Percentiles rank a stretch among this genome's conserved stretches.
phyloP scores from a whole-genome alignment of 2,888 invertebrate genomes.

The Seira ritae region DNA sequence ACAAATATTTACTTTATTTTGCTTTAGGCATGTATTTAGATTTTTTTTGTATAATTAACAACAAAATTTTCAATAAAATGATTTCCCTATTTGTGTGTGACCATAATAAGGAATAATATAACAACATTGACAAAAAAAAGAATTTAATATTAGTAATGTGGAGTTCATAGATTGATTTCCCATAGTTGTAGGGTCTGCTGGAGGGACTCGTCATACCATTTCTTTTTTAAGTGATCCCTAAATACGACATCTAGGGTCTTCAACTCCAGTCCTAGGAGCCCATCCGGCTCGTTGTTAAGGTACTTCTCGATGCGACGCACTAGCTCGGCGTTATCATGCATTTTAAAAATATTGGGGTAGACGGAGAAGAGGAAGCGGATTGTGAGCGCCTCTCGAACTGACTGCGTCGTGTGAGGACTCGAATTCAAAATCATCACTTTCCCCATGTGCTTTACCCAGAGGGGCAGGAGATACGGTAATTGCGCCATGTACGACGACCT shows the following conservation, averaged over 20 bases:
- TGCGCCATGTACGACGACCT: conserved; percentile 72
- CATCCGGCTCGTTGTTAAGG: conserved; percentile 72
- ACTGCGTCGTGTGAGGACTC: conserved; percentile 70
- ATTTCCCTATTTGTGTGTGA: background rate
- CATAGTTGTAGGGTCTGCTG: conserved; percentile 93
- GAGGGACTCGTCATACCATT: conserved; percentile 92
- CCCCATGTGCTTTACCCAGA: conserved; percentile 74
- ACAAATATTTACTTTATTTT: no score
- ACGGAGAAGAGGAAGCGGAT: conserved; percentile 73
- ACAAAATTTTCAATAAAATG: background rate
- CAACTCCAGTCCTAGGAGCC: conserved; percentile 87
- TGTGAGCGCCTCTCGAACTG: conserved; percentile 72
- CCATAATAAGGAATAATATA: no score
- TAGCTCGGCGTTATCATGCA: conserved; percentile 73
- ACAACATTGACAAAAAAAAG: background rate
- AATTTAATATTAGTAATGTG: background rate
- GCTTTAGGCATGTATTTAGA: no score
- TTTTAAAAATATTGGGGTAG: conserved; percentile 74
- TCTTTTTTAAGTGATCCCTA: conserved; percentile 83
- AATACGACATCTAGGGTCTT: conserved; percentile 87
- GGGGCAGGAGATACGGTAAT: conserved; percentile 72
- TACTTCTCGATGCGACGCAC: conserved; percentile 72
- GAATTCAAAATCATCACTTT: conserved; percentile 73
- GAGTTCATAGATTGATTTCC: conserved; percentile 89
- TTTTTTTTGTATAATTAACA: conserved; percentile 14